Conservation (phyloP, 2,113 vertebrate genomes). For the Glaucomys volans region DNA sequence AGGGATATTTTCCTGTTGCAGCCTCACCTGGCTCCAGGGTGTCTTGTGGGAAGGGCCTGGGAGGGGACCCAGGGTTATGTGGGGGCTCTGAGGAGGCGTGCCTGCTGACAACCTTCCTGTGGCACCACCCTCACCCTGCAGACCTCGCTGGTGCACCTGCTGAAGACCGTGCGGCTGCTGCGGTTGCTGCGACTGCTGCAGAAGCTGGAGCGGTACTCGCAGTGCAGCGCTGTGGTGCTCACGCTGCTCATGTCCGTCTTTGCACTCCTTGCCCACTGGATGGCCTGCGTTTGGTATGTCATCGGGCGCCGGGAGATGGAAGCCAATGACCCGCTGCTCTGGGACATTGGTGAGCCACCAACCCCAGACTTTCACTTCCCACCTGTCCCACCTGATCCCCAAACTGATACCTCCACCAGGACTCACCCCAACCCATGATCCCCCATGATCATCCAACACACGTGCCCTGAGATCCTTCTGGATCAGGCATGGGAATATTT, state of each 20-base stretch:
- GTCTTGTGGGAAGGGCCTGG: not conserved
- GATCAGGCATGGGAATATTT: not conserved
- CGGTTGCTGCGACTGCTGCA: conserved; percentile 96
- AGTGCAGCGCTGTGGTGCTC: conserved; percentile 97
- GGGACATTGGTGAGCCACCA: conserved; percentile 95
- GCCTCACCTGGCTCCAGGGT: not conserved
- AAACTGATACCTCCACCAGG: not conserved
- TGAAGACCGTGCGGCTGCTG: conserved; percentile 96
- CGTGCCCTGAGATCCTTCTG: not conserved
- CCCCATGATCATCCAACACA: not conserved
- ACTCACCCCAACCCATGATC: not conserved
- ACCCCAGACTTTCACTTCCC: not conserved
- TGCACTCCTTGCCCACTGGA: conserved; percentile 98
- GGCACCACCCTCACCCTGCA: conserved; percentile 86
- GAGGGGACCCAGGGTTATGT: not conserved
- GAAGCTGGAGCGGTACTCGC: conserved; percentile 98
- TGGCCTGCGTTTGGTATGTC: conserved; percentile 99
- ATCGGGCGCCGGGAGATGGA: conserved; percentile 98
- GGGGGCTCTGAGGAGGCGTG: not conserved
- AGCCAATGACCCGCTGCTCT: conserved; percentile 92
- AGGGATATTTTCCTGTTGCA: not conserved
- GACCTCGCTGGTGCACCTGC: conserved; percentile 97
- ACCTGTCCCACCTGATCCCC: not conserved
- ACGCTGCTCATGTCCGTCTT: conserved; percentile 99
- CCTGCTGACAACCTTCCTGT: conserved; percentile 40